A percentile compares a stretch with the other conserved stretches of the same genome.
Evolutionary conservation across 2,113 vertebrate genomes (phyloP).

Genomic region (Channa maculata): DNA sequence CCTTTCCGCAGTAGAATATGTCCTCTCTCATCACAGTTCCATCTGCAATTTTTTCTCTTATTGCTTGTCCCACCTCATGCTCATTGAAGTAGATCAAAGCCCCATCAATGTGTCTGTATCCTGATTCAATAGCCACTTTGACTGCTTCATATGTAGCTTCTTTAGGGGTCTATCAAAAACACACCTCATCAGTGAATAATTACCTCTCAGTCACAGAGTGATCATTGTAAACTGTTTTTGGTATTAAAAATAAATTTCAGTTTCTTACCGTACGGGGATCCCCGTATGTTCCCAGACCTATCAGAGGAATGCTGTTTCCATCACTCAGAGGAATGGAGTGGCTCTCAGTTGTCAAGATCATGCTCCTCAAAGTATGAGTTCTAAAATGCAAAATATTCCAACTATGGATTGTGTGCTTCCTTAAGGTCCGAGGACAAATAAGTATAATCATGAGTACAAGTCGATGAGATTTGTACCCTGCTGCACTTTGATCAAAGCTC

Average conservation of each 20-base stretch:
- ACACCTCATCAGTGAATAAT: neutral
- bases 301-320: slow-evolving; percentile 88
- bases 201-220: neutral
- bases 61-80: slow-evolving; percentile 91
- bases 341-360: slow-evolving; percentile 78
- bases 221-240: neutral
- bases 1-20: slow-evolving; percentile 96
- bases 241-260: no score
- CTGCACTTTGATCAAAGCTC: slow-evolving; percentile 24
- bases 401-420: no score
- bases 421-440: no score
- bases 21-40: slow-evolving; percentile 90
- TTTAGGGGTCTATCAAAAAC: slow-evolving; percentile 81
- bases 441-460: no score
- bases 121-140: slow-evolving; percentile 88
- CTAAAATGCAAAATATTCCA: neutral
- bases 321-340: slow-evolving; percentile 87
- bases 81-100: slow-evolving; percentile 91
- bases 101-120: slow-evolving; percentile 92
- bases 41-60: slow-evolving; percentile 90
- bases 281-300: slow-evolving; percentile 90
- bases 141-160: slow-evolving; percentile 82
- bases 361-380: slow-evolving; percentile 44
- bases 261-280: slow-evolving; percentile 83
- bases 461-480: neutral